phyloP scores from a whole-genome alignment of 2,888 invertebrate genomes.

The Idaea biselata region DNA sequence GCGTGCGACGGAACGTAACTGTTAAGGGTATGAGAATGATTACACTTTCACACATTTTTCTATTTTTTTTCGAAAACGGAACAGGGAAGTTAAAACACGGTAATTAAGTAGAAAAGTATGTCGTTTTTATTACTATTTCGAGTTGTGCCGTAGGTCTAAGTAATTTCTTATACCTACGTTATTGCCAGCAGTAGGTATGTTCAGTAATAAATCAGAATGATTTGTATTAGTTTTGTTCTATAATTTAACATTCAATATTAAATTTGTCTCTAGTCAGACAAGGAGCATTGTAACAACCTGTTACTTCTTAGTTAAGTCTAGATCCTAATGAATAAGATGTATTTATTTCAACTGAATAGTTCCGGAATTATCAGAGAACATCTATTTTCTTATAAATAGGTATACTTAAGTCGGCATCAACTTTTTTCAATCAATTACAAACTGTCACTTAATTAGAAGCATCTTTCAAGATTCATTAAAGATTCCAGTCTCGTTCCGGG shows the following conservation, averaged over 20 bases:
- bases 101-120: not conserved
- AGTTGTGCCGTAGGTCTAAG: not conserved
- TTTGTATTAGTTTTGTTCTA: too few species aligned
- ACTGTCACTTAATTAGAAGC: constrained; percentile 23
- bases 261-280: too few species aligned
- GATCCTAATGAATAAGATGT: too few species aligned
- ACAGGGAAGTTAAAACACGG: constrained; percentile 10
- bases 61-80: constrained; percentile 2
- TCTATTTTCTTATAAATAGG: not conserved
- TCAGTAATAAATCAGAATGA: not conserved
- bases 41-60: constrained; percentile 24
- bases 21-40: constrained; percentile 41
- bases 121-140: not conserved
- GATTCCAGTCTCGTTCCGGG: constrained; percentile 37
- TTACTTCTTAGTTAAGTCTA: too few species aligned
- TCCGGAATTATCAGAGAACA: not conserved
- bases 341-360: not conserved
- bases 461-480: constrained; percentile 32
- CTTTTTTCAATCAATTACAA: constrained; percentile 6
- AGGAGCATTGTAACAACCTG: too few species aligned
- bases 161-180: not conserved
- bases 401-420: not conserved
- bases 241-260: too few species aligned
- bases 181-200: not conserved
- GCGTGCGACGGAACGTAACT: constrained; percentile 56